Base-by-base conservation (phyloP, 2,888 invertebrate species). In the Napeogenes sylphis region DNA sequence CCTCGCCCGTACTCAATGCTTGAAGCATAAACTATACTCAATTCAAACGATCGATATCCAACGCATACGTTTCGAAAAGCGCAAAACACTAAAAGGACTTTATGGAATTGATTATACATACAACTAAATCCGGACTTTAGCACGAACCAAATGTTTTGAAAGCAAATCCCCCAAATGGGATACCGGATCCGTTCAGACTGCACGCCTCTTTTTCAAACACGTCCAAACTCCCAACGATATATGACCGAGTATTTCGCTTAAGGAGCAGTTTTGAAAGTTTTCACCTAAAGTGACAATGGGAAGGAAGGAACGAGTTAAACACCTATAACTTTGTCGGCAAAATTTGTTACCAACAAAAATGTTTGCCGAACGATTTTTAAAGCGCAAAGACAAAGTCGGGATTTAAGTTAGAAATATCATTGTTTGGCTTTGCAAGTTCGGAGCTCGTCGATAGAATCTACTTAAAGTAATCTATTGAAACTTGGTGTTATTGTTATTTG, bases 181-280 rank as follows among this genome's bases (percentile, higher is more conserved):
- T 58, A 38, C 32, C 30, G 57, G 42, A 63, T 63, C 60, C 63
- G 55, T 61, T 5, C 13, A 45, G 35, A 46, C 45, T 35, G 59
- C 47, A 33, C 59, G 45, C 53, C 56, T 59, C 60, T 64, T 61
- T 61, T 64, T 64, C 61, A 62, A 59, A 45, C 47, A 45, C 51
- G 51, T 38, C 55, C 53, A 61, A 64, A 55, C 59, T 62, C 51
- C 33, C 59, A 59, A 65, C 51, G 51, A 68, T 68, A 68, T 69
- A 66, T 66, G 58, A 51, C 56, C 62, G 62, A 56, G 56, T 64
- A 58, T 70, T 68, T 65, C 65, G 68, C 64, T 63, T 68, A 67
- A 69, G 64, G 62, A 66, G 61, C 69, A 64, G 64, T 68, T 45
- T 63, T 58, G 45, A 35, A 66, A 67, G 61, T 64, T 68, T 65